Base-by-base conservation (phyloP, 2,113 vertebrate species). In the Prochilodus magdalenae region DNA sequence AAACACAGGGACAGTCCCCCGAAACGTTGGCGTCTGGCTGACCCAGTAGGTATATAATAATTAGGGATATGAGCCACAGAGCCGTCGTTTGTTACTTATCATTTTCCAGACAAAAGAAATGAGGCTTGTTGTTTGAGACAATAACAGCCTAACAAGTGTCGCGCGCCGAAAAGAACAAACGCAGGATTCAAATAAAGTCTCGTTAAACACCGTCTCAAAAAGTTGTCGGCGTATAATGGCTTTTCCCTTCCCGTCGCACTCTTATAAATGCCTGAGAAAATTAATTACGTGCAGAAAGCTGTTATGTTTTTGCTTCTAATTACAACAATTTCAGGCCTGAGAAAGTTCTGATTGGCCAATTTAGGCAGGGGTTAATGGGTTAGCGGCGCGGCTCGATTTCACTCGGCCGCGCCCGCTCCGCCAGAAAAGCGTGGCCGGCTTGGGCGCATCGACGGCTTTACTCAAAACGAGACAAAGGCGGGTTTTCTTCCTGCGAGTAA, bases 261-360 rank as follows among this genome's bases (percentile, higher is more conserved):
- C 29, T 69, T 73, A 63, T 63, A 80, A 73, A 70, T 4, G 49
- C 27, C 51, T 49, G 69, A 65, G 81, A 82, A 91, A 92, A 94
- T 92, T 91, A 93, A 94, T 93, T 91, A 92, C 89, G 85, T 87
- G 88, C 82, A 44, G 83, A 92, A 91, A 75, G 44, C 67, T 27
- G 90, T 87, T 86, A 57, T 70, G 69, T 90, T 92, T 92, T 93
- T 92, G 83, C 89, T 85, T 90, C 91, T 92, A 93, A 93, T 94
- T 92, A 91, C 76, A 80, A 91, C 90, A 93, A 94, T 94, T 94
- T 94, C 92, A 94, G 90, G 94, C 93, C 93, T 92, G 92, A 93
- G 78, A 88, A 93, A 91, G 83, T 90, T 91, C 83, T 86, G 89
- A 94, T 93, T 90, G 91, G 90, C 88, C 91, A 90, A 93, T 93